These are phyloP conservation scores for Eubasilissa regina DNA, from an alignment of 1,140 invertebrate species.

Conservation along the genomic window DNA sequence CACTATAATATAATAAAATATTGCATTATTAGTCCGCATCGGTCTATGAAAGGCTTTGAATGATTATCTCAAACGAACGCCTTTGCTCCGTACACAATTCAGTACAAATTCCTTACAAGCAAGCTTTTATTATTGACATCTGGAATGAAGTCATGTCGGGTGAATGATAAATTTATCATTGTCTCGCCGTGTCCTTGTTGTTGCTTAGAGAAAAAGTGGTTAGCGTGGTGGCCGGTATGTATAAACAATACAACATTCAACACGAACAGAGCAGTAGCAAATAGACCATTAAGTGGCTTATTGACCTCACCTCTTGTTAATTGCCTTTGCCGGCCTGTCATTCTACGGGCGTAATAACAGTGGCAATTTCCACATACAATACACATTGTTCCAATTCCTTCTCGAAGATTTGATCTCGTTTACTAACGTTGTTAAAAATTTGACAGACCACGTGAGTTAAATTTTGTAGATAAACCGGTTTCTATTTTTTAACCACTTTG, in stretches of 20 bases:
- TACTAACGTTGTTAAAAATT: too few relatives aligned
- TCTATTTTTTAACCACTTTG: too few relatives aligned
- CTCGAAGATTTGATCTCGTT: too few relatives aligned
- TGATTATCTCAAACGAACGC: slow-evolving; percentile 20
- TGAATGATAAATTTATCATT: slow-evolving; percentile 40
- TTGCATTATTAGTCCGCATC: too few relatives aligned
- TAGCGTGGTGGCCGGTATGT: slow-evolving; percentile 1
- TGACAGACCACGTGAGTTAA: too few relatives aligned
- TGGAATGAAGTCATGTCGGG: slow-evolving; percentile 31
- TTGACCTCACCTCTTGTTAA: slow-evolving; percentile 17
- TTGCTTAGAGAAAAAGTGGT: slow-evolving; percentile 13
- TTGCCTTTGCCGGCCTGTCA: not conserved
- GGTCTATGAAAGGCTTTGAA: slow-evolving; percentile 15
- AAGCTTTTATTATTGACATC: slow-evolving; percentile 9
- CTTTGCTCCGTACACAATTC: slow-evolving; percentile 20
- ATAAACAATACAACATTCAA: not conserved
- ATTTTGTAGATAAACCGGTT: too few relatives aligned
- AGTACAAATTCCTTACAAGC: slow-evolving; percentile 31
- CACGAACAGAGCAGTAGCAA: not conserved
- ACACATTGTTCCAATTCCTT: not conserved
- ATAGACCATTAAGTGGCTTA: not conserved
- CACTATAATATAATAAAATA: too few relatives aligned
- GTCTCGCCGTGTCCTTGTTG: slow-evolving; percentile 27
- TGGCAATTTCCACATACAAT: not conserved
- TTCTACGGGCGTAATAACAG: not conserved